These are phyloP conservation scores for Sinocyclocheilus grahami DNA, from an alignment of 2,113 vertebrate genomes.

Conservation along the genomic window DNA sequence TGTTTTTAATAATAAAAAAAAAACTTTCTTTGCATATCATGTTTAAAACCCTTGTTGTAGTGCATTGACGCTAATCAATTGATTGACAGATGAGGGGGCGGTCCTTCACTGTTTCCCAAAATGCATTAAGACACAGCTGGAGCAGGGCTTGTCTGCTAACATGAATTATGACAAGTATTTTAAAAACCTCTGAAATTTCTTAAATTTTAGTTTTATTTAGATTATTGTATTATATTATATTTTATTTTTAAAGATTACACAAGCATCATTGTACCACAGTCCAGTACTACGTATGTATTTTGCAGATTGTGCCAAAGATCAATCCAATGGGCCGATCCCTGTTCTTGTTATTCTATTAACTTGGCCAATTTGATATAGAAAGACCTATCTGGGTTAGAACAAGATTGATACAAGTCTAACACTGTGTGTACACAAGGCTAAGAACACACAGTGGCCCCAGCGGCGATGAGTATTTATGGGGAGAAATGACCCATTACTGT, in stretches of 20 bases:
- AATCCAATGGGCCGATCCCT: not conserved
- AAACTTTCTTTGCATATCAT: not conserved
- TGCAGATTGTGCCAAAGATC: not conserved
- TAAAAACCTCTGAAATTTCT: not conserved
- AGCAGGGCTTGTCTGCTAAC: not conserved
- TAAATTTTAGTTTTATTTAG: not conserved
- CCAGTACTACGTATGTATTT: not conserved
- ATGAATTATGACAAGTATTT: not conserved
- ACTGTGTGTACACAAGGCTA: constrained; percentile 37
- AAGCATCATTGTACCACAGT: too few species aligned
- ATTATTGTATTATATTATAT: not conserved
- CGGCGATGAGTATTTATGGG: constrained; percentile 64
- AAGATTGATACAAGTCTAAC: constrained; percentile 59
- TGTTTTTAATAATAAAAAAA: not conserved
- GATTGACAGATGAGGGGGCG: not conserved
- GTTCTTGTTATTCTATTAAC: constrained; percentile 15
- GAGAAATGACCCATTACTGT: constrained; percentile 72
- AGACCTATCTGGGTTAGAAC: constrained; percentile 49
- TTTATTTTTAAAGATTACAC: not conserved
- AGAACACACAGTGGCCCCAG: constrained; percentile 60
- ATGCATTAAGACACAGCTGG: not conserved
- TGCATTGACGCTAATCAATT: not conserved
- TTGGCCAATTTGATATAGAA: constrained; percentile 34
- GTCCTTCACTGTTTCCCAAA: not conserved
- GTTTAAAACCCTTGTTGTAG: not conserved